phyloP scores from a whole-genome alignment of 1,140 invertebrate species.

The Cryptotermes secundus region DNA sequence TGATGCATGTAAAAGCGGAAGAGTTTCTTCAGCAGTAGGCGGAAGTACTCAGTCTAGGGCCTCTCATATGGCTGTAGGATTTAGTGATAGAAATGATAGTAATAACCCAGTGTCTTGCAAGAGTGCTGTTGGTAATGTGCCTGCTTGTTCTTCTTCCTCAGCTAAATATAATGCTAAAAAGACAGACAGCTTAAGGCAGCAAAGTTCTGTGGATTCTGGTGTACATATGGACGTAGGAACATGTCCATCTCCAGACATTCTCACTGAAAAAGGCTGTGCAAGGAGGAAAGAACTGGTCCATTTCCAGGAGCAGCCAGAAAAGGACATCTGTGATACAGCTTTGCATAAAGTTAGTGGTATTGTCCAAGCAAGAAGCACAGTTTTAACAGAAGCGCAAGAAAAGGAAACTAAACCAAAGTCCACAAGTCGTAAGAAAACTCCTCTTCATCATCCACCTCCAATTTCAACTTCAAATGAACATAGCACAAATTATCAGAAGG shows the following conservation, averaged over 20 bases:
- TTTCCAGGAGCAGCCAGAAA: not conserved
- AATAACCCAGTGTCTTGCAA: not conserved
- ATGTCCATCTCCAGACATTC: not conserved
- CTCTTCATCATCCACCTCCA: not conserved
- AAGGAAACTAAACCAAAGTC: not conserved
- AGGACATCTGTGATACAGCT: not conserved
- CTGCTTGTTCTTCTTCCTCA: conserved; percentile 29
- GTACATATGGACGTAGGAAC: conserved; percentile 6
- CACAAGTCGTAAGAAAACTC: not conserved
- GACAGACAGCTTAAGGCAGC: conserved; percentile 33
- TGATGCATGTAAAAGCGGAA: too few relatives aligned
- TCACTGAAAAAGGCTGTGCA: not conserved
- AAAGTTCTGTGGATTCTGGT: conserved; percentile 33
- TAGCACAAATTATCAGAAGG: conserved; percentile 33
- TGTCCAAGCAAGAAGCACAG: not conserved
- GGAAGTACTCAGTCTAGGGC: too few relatives aligned
- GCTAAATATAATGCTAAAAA: conserved; percentile 27
- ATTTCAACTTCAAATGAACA: conserved; percentile 30
- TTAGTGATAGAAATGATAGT: too few relatives aligned
- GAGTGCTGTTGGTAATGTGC: not conserved
- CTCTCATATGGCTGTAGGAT: too few relatives aligned
- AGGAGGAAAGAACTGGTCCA: not conserved
- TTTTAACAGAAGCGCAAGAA: not conserved
- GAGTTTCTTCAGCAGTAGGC: too few relatives aligned
- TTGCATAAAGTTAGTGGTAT: not conserved